phyloP scores from a whole-genome alignment of 2,888 invertebrate genomes.

The Spatulosminthurus flaviceps region DNA sequence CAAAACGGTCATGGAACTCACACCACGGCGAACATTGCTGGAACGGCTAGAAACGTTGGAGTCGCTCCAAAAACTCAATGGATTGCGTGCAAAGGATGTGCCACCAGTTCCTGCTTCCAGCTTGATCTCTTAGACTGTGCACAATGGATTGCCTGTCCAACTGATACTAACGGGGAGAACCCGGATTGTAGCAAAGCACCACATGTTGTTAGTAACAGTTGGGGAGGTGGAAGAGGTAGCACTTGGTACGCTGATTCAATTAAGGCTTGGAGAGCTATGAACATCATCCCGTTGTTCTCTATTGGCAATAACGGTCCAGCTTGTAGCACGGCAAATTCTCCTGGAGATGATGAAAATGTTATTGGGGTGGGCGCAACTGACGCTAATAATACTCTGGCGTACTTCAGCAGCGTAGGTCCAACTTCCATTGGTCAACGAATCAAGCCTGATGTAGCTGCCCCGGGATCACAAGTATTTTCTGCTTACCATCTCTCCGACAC shows the following conservation, averaged over 20 bases:
- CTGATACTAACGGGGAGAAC: constrained; percentile 16
- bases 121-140: constrained; percentile 31
- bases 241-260: constrained; percentile 28
- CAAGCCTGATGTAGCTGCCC: constrained; percentile 47
- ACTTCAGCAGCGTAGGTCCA: constrained; percentile 42
- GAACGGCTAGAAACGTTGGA: constrained; percentile 22
- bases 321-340: constrained; percentile 40
- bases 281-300: constrained; percentile 40
- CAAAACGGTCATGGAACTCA: constrained; percentile 45
- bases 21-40: constrained; percentile 34
- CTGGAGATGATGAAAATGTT: constrained; percentile 28
- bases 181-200: constrained; percentile 47
- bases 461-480: constrained; percentile 37
- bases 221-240: constrained; percentile 45
- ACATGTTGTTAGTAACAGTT: constrained; percentile 46
- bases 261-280: constrained; percentile 30
- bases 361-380: constrained; percentile 44
- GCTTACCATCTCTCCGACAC: constrained; percentile 44
- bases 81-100: constrained; percentile 43
- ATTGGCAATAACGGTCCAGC: constrained; percentile 44
- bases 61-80: constrained; percentile 40
- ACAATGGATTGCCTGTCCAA: constrained; percentile 44
- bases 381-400: constrained; percentile 7
- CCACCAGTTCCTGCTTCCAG: constrained; percentile 29
- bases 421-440: constrained; percentile 11